Percentiles rank a stretch among this genome's conserved stretches.
Conservation (phyloP, 2,888 invertebrate genomes). For the Monochamus alternatus region DNA sequence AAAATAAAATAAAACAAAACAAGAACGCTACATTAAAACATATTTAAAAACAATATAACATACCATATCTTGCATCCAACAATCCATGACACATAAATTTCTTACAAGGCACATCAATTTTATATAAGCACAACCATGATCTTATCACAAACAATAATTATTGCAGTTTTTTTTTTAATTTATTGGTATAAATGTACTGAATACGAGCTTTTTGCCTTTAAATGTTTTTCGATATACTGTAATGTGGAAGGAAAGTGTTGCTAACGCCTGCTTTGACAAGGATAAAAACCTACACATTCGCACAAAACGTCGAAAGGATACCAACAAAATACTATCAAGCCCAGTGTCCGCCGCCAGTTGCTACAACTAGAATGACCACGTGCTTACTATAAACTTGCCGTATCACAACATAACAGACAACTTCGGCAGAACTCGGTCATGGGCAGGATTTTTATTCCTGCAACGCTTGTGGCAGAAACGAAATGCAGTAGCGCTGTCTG, state of each 20-base stretch:
- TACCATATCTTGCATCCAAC: conserved; percentile 71
- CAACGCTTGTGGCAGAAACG: not conserved
- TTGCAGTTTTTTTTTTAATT: no score
- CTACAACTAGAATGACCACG: conserved; percentile 51
- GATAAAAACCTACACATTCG: not conserved
- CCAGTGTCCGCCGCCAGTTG: conserved; percentile 10
- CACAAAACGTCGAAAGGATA: conserved; percentile 23
- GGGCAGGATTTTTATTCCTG: conserved; percentile 35
- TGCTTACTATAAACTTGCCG: conserved; percentile 46
- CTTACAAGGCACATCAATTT: conserved; percentile 51
- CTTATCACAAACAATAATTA: not conserved
- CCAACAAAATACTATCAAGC: conserved; percentile 26
- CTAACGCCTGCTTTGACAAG: no score
- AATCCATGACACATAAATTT: conserved; percentile 63
- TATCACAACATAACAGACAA: conserved; percentile 37
- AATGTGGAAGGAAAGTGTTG: no score
- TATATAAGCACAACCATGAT: conserved; percentile 21
- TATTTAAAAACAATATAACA: conserved; percentile 47
- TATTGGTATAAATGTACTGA: no score
- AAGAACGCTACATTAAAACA: conserved; percentile 6
- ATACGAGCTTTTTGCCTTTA: no score
- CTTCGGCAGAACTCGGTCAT: conserved; percentile 54
- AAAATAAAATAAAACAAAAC: conserved; percentile 23
- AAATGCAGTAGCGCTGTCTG: conserved; percentile 4
- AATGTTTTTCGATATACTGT: no score